A percentile compares a stretch with the other conserved stretches of the same genome.
phyloP scores from a whole-genome alignment of 2,888 invertebrate genomes.

The Scaptomyza caliginosa region DNA sequence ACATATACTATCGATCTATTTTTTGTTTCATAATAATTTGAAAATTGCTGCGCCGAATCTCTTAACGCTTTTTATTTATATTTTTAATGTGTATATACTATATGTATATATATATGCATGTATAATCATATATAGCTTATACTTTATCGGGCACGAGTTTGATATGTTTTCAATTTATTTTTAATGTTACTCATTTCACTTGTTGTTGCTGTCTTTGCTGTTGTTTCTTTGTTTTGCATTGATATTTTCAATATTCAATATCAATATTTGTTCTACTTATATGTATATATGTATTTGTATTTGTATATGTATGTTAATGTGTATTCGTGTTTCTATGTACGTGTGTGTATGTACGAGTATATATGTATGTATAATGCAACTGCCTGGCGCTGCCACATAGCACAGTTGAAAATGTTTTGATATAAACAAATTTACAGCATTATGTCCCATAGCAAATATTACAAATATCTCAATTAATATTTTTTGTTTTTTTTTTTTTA shows the following conservation, averaged over 20 bases:
- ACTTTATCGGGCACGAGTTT: slow-evolving; percentile 84
- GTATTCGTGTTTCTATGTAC: slow-evolving; percentile 33
- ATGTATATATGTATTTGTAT: slow-evolving; percentile 38
- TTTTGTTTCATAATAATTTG: slow-evolving; percentile 27
- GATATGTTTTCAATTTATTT: slow-evolving; percentile 84
- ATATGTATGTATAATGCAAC: slow-evolving; percentile 45
- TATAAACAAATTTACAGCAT: slow-evolving; percentile 68
- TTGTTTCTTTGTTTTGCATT: slow-evolving; percentile 36
- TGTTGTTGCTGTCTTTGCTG: slow-evolving; percentile 27
- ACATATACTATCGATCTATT: slow-evolving; percentile 27
- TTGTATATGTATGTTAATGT: slow-evolving; percentile 31
- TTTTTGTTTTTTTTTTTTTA: slow-evolving; percentile 25
- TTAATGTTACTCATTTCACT: slow-evolving; percentile 50
- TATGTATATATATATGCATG: slow-evolving; percentile 55
- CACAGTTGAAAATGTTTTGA: slow-evolving; percentile 26
- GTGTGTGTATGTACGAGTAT: slow-evolving; percentile 9
- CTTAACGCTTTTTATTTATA: slow-evolving; percentile 38
- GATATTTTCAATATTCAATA: slow-evolving; percentile 75
- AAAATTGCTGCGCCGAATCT: slow-evolving; percentile 70
- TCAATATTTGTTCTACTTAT: slow-evolving; percentile 74
- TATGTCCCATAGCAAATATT: slow-evolving; percentile 20
- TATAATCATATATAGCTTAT: slow-evolving; percentile 61
- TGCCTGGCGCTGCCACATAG: slow-evolving; percentile 8
- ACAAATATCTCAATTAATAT: slow-evolving; percentile 1
- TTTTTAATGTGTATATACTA: slow-evolving; percentile 48